Evolutionary conservation across 2,888 invertebrate genomes (phyloP), one percentile per base, ranked within the genome.

Genomic region (Trichopria drosophilae): DNA sequence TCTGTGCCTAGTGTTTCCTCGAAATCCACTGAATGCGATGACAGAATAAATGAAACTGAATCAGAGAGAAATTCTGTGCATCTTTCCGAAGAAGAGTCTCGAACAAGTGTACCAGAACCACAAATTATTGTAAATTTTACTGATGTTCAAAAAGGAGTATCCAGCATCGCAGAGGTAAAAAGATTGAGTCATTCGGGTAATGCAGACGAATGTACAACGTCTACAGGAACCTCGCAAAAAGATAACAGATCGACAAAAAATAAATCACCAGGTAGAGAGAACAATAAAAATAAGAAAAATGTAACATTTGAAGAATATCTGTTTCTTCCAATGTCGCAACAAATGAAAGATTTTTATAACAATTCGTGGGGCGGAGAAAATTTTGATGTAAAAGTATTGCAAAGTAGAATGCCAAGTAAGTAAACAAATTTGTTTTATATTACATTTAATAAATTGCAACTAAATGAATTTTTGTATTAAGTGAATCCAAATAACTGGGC

Each of bases 361-460:
- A 79, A 82, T 55, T 82, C 83, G 58, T 84, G 84, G 82, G 81
- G 82, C 1, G 83, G 83, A 40, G 84, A 84, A 70, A 76, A 82
- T 54, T 84, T 84, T 58, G 81, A 81, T 60, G 73, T 86, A 26
- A 68, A 76, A 2, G 78, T 80, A 57, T 76, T 84, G 48, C 81
- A 81, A 60, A 81, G 78, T 55, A 73, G 77, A 60, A 87, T 88
- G 86, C 81, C 84, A 57, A 78, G 87, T 88, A 77, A 79, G 73
- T 76, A 20, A 15, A 19, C 46, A 36, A 6, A 40, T 19, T 31
- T 22, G 28, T 22, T 47, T 13, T 31, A 50, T 19, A 26, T 7
- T 48, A 28, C 26, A 26, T 31, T 23, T n/a, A 20, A 26, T 42
- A 32, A 31, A 13, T 9, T 32, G n/a, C 6, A 40, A 18, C 35